phyloP scores from a whole-genome alignment of 2,797 vertebrate genomes.

The Molothrus ater region DNA sequence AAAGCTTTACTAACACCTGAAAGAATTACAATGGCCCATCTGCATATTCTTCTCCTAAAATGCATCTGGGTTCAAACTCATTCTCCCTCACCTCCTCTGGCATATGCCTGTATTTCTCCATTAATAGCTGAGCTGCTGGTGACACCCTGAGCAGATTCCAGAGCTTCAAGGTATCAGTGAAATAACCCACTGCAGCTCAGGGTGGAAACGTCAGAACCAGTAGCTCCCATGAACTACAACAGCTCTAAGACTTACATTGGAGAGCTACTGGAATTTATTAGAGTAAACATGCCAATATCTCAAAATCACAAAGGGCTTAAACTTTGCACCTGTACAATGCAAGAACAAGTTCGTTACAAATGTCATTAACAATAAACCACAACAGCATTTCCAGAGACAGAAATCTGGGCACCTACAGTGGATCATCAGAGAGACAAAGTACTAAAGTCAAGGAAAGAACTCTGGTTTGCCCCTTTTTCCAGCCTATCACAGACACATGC shows the following conservation, averaged over 20 bases:
- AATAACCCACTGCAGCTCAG: not conserved
- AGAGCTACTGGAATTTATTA: not conserved
- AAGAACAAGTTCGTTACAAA: not conserved
- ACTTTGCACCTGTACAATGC: not conserved
- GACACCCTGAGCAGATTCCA: not conserved
- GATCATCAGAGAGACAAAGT: not conserved
- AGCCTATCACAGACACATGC: not conserved
- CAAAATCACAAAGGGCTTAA: not conserved
- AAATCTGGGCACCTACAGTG: not conserved
- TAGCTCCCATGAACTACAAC: not conserved
- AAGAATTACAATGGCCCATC: not conserved
- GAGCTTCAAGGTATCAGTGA: not conserved
- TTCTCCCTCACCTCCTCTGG: not conserved
- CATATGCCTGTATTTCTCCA: accelerated
- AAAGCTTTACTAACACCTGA: not conserved
- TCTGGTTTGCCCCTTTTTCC: not conserved
- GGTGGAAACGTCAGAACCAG: not conserved
- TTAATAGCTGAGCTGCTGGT: not conserved
- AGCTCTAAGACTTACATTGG: not conserved
- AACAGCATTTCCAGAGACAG: not conserved
- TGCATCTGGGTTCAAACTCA: not conserved
- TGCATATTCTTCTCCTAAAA: not conserved
- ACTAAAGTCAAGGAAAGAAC: not conserved
- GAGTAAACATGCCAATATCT: not conserved
- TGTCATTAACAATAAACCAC: not conserved